phyloP scores from a whole-genome alignment of 2,113 vertebrate species.

The Coracopsis vasa region DNA sequence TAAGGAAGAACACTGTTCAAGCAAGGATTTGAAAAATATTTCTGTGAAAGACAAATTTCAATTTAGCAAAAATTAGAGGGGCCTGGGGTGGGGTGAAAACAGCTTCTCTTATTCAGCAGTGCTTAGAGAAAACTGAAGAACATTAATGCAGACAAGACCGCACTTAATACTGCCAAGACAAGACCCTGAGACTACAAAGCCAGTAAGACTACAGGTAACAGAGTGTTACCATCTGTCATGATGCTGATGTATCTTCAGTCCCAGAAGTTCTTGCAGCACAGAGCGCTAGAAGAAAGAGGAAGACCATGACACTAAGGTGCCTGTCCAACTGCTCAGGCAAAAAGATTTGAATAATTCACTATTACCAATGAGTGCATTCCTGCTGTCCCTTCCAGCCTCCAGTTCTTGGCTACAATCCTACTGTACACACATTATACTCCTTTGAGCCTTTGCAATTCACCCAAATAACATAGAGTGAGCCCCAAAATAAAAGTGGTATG shows the following conservation, averaged over 20 bases:
- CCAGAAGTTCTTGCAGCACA: neutral
- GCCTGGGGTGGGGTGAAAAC: neutral
- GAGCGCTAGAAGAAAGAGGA: neutral
- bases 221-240: neutral
- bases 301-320: neutral
- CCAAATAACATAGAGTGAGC: neutral
- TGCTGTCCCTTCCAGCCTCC: neutral
- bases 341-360: neutral
- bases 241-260: accelerated
- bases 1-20: neutral
- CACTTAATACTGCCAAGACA: neutral
- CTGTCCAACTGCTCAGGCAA: neutral
- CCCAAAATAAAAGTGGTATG: neutral
- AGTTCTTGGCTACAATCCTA: neutral
- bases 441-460: neutral
- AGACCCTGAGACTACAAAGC: neutral
- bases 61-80: neutral
- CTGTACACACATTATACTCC: neutral
- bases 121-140: neutral
- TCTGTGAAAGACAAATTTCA: neutral
- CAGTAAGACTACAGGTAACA: neutral
- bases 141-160: neutral
- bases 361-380: neutral
- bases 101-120: neutral
- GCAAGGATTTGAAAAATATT: neutral